Evolutionary conservation across 2,888 invertebrate genomes (phyloP), one percentile per base, ranked within the genome.

Genomic region (Sarcophaga rosellei): DNA sequence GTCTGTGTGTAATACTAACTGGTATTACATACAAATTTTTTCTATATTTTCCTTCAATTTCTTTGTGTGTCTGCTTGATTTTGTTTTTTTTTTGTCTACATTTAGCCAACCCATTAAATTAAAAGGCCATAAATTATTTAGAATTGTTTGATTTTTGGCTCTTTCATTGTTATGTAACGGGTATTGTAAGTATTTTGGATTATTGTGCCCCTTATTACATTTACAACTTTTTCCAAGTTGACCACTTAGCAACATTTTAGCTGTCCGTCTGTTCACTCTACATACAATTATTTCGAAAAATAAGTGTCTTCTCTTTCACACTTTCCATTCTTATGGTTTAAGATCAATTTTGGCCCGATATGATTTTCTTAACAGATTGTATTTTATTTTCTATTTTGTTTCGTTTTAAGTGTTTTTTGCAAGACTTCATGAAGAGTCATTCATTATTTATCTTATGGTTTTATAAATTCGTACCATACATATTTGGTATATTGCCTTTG

Each of bases 81-180:
- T 35, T 8, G 0, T 35, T 35, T 35, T 21, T 20, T 21, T 53
- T 15, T 17, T 57, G 59, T 68, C 44, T 66, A 21, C 35, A 66
- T 65, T 63, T 86, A 82, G 83, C 92, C 92, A 91, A 85, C 92
- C 92, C 92, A 92, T 92, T 92, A 92, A 92, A 92, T 92, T 92
- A 92, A 92, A 92, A 92, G 92, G 90, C 90, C 90, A 92, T 92
- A 92, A 92, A 92, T 91, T 91, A 92, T 89, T 89, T 88, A 90
- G 10, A 89, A 73, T 82, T 35, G 47, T 53, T 47, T 65, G 53
- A 90, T 90, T 91, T 91, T 70, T 70, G 47, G 47, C 75, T 63
- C 63, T 65, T 70, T 70, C 17, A 21, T 76, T 23, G 21, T 23
- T 35, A 25, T 23, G n/a, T 4, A 47, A 53, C 53, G 69, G 79